phyloP scores from a whole-genome alignment of 2,113 vertebrate genomes.

The Rhineura floridana region DNA sequence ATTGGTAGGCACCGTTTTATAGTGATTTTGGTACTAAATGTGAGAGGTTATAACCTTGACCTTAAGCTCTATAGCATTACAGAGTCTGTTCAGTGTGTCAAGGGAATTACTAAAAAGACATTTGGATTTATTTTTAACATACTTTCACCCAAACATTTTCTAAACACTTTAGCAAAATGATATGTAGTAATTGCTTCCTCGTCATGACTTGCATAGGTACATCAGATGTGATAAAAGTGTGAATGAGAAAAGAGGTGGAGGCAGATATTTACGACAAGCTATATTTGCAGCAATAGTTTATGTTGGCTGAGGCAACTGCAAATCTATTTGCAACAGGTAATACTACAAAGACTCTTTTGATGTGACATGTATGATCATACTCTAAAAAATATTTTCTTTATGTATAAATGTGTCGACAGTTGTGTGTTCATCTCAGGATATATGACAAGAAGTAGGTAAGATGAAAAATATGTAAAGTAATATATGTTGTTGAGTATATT shows the following conservation, averaged over 20 bases:
- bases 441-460: not conserved
- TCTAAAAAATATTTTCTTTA: slow-evolving; percentile 13
- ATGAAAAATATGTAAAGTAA: not conserved
- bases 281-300: slow-evolving; percentile 26
- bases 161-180: slow-evolving; percentile 12
- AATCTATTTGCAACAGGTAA: slow-evolving; percentile 35
- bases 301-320: slow-evolving; percentile 25
- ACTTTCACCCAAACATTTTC: fast-evolving
- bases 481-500: not conserved
- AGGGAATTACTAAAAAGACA: slow-evolving; percentile 7
- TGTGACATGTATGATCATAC: not conserved
- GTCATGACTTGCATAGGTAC: slow-evolving; percentile 27
- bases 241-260: slow-evolving; percentile 29
- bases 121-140: slow-evolving; percentile 12
- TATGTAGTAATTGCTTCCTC: not conserved
- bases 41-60: too few species aligned
- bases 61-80: not conserved
- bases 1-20: too few species aligned
- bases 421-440: not conserved
- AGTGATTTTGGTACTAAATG: too few species aligned
- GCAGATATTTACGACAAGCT: slow-evolving; percentile 23
- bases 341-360: slow-evolving; percentile 25
- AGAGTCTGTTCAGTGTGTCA: not conserved
- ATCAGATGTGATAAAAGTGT: slow-evolving; percentile 29
- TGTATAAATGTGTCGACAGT: not conserved